Base-by-base conservation (phyloP, 1,140 invertebrate genomes). In the Trichonephila clavipes region DNA sequence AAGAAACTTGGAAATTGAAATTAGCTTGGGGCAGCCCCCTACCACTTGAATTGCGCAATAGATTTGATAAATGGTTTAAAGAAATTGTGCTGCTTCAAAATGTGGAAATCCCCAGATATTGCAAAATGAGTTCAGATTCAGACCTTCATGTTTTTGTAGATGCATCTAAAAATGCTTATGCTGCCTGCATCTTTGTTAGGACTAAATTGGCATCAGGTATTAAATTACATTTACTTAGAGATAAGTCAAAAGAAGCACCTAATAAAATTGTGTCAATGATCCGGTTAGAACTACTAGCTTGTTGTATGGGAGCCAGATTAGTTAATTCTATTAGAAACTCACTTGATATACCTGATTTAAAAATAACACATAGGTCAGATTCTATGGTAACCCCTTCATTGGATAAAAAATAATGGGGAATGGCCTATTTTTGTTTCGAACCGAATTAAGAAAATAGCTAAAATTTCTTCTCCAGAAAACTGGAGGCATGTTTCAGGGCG, bases 351-450 rank as follows among this genome's bases (percentile, higher is more conserved):
- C n/a, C 21, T 1, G 59, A 61, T 61, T 12, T 61, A 16, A 61
- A 16, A 12, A 61, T 16, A 12, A 61, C 59, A 12, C 4, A 19
- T 93, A 83, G 86, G 66, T 81, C 69, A 16, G 64, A 89, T 12
- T 89, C 61, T 16, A 66, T 59, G 8, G 62, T 51, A 7, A 82
- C 51, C 51, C 58, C 1, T 93, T 1, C 21, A 34, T 1, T 94
- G 66, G 87, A 94, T 94, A 51, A 89, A 93, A 51, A 2, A 40
- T 18, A 4, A 34, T n/a, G 59, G 44, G 28, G 0, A 87, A 51
- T 88, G 64, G 61, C 19, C 61, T 0, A 18, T 28, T 14, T 93
- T 88, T 88, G 66, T 94, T 7, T 7, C 16, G 19, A 94, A 94
- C 61, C 24, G 58, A 24, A 51, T 94, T 18, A 86, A 28, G 28